Evolutionary conservation across 2,113 vertebrate genomes (phyloP).

Genomic region (Thamnaconus septentrionalis): DNA sequence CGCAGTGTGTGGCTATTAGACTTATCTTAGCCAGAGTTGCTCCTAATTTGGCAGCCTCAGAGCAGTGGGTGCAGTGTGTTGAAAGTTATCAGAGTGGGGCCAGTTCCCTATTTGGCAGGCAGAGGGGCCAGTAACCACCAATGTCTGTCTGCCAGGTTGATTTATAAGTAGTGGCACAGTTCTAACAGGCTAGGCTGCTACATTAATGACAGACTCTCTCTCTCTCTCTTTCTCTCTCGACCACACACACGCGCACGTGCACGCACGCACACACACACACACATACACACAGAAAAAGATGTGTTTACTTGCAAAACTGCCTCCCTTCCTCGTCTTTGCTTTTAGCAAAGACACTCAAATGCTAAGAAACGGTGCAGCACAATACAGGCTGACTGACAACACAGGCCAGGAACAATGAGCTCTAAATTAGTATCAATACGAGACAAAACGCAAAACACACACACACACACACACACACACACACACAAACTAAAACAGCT

Average conservation of each 20-base stretch:
- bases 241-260: neutral
- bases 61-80: slow-evolving; percentile 50
- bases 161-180: slow-evolving; percentile 60
- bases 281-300: no score
- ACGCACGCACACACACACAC: no score
- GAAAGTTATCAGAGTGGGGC: slow-evolving; percentile 66
- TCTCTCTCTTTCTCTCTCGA: neutral
- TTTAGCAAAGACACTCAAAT: neutral
- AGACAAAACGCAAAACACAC: neutral
- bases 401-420: slow-evolving; percentile 3
- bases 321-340: no score
- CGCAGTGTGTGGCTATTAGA: slow-evolving; percentile 54
- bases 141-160: slow-evolving; percentile 64
- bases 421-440: slow-evolving; percentile 33
- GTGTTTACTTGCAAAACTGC: no score
- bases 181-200: slow-evolving; percentile 33
- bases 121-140: slow-evolving; percentile 48
- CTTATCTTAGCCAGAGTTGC: slow-evolving; percentile 60
- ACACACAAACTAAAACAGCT: neutral
- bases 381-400: slow-evolving; percentile 32
- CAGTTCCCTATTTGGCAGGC: slow-evolving; percentile 70
- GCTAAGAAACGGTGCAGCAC: slow-evolving; percentile 3
- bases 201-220: slow-evolving; percentile 44
- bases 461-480: neutral
- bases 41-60: slow-evolving; percentile 63